phyloP scores from a whole-genome alignment of 1,140 invertebrate species.

The Anthonomus grandis region DNA sequence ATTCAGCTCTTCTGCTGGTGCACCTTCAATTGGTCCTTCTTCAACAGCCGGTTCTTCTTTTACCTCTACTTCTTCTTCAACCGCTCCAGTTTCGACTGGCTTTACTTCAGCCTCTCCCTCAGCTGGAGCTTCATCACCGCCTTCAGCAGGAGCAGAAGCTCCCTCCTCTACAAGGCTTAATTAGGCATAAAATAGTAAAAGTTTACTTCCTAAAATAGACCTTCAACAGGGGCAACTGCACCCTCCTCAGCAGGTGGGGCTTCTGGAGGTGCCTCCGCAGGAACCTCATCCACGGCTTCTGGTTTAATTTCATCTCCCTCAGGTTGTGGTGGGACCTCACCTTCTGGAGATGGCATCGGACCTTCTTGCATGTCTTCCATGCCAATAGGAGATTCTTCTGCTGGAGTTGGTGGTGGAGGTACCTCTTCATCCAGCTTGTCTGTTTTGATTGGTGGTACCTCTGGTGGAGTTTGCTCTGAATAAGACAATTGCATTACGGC shows the following conservation, averaged over 20 bases:
- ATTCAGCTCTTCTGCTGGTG: conserved; percentile 1
- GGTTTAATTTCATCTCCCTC: conserved; percentile 2
- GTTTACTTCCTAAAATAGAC: too few species aligned
- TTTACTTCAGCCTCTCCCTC: not conserved
- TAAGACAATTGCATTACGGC: not conserved
- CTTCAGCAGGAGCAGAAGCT: not conserved
- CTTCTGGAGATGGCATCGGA: not conserved
- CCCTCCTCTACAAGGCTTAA: too few species aligned
- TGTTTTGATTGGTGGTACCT: conserved; percentile 3
- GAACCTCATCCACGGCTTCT: not conserved
- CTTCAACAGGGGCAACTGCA: conserved; percentile 4
- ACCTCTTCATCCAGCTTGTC: conserved; percentile 15
- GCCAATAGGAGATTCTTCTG: conserved; percentile 18
- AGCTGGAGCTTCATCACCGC: not conserved
- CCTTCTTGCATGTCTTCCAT: conserved; percentile 18
- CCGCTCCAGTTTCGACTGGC: conserved; percentile 9
- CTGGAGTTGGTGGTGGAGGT: conserved; percentile 23
- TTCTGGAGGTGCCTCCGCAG: not conserved
- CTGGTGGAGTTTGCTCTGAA: not conserved
- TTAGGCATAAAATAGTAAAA: too few species aligned
- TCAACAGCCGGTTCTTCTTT: not conserved
- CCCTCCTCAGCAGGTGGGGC: too few species aligned
- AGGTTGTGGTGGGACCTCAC: not conserved
- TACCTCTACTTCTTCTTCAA: conserved; percentile 5
- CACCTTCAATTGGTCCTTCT: conserved; percentile 9